These are phyloP conservation scores for Heteractis magnifica DNA, from an alignment of 92 coral and sea anemone genomes.

Conservation along the genomic window DNA sequence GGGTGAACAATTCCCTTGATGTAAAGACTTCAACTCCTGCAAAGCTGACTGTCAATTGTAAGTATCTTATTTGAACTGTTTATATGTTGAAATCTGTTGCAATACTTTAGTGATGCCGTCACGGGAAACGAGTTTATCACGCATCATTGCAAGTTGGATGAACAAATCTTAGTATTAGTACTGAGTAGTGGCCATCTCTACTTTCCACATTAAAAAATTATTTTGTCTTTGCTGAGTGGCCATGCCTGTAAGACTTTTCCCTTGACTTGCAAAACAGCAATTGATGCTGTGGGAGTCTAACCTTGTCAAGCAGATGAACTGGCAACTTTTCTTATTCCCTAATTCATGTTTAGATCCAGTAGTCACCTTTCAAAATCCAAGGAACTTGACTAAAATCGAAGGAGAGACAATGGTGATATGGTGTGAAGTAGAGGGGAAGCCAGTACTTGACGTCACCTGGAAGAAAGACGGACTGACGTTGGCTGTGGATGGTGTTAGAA, in stretches of 20 bases:
- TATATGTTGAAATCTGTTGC: too few species aligned
- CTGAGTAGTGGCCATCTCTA: too few species aligned
- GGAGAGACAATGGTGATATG: background rate
- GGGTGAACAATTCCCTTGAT: background rate
- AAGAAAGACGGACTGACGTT: background rate
- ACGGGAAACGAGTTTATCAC: background rate
- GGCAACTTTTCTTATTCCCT: background rate
- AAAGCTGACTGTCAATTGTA: background rate
- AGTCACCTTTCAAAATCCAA: background rate
- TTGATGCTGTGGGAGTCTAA: too few species aligned
- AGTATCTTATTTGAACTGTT: background rate
- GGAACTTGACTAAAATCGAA: background rate
- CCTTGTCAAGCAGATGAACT: too few species aligned
- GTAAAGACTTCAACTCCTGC: background rate
- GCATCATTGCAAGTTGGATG: background rate
- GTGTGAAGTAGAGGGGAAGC: conserved; percentile 17
- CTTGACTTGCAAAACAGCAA: too few species aligned
- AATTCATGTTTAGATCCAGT: background rate
- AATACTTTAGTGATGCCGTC: background rate
- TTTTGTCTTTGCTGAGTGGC: too few species aligned
- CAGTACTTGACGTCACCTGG: conserved; percentile 8
- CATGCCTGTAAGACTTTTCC: too few species aligned
- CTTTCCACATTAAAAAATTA: too few species aligned
- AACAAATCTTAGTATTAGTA: background rate
- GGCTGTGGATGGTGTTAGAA: background rate